phyloP scores from a whole-genome alignment of 2,797 vertebrate species.

The Pangasius krempfi region DNA sequence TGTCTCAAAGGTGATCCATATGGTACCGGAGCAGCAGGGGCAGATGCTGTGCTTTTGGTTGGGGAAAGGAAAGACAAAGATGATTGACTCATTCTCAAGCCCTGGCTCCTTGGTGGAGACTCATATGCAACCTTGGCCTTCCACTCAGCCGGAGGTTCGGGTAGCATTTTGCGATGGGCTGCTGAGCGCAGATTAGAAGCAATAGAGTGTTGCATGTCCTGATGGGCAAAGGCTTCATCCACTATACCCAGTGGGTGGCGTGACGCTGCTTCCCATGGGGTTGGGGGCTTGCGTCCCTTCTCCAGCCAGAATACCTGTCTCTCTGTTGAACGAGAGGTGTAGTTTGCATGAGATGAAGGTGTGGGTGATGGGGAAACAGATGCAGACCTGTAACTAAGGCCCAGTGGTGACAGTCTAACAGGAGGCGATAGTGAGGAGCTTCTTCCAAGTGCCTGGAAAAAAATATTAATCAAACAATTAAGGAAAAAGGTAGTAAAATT shows the following conservation, averaged over 20 bases:
- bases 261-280: constrained; percentile 92
- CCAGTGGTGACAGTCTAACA: constrained; percentile 70
- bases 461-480: constrained; percentile 45
- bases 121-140: constrained; percentile 75
- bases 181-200: constrained; percentile 83
- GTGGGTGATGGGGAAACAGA: constrained; percentile 71
- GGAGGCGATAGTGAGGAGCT: constrained; percentile 83
- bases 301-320: constrained; percentile 68
- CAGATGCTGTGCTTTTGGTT: constrained; percentile 65
- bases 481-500: neutral
- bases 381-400: constrained; percentile 67
- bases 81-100: constrained; percentile 43
- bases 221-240: constrained; percentile 86
- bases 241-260: constrained; percentile 87
- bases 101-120: constrained; percentile 54
- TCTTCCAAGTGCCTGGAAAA: constrained; percentile 72
- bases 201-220: constrained; percentile 83
- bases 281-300: constrained; percentile 75
- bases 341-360: constrained; percentile 66
- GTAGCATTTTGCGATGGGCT: constrained; percentile 85
- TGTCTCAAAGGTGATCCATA: constrained; percentile 75
- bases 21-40: constrained; percentile 60
- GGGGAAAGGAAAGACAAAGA: constrained; percentile 53
- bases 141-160: constrained; percentile 82
- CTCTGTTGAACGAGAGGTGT: constrained; percentile 31